Percentiles rank a stretch among this genome's conserved stretches.
phyloP scores from a whole-genome alignment of 2,797 vertebrate species.

The Tenualosa thibaudeaui region DNA sequence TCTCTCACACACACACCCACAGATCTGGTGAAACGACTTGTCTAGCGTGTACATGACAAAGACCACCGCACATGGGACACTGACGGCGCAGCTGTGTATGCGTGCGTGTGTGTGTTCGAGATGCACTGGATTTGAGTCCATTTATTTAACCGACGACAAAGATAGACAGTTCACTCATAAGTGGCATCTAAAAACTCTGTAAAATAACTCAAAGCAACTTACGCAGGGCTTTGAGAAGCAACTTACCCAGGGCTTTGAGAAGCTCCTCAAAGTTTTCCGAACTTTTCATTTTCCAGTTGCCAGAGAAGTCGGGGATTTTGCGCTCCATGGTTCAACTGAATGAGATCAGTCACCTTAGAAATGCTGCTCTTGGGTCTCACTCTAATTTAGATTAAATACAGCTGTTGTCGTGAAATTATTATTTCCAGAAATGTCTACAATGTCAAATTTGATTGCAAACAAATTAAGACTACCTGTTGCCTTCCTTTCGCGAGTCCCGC shows the following conservation, averaged over 20 bases:
- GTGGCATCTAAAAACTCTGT: neutral
- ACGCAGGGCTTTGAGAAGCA: slow-evolving; percentile 88
- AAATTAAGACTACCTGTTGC: neutral
- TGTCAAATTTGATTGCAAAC: neutral
- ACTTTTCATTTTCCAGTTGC: slow-evolving; percentile 89
- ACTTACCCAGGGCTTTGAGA: slow-evolving; percentile 85
- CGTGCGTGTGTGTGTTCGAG: neutral
- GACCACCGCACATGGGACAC: slow-evolving; percentile 52
- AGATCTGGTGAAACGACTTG: slow-evolving; percentile 36
- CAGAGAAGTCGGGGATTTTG: slow-evolving; percentile 83
- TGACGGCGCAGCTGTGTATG: slow-evolving; percentile 26
- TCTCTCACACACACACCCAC: neutral
- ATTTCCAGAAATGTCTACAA: neutral
- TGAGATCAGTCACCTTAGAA: neutral
- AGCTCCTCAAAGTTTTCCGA: slow-evolving; percentile 93
- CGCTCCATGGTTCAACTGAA: slow-evolving; percentile 62
- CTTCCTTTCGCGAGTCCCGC: neutral
- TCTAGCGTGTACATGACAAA: slow-evolving; percentile 65
- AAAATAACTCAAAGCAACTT: slow-evolving; percentile 56
- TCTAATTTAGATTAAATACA: neutral
- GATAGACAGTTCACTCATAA: neutral
- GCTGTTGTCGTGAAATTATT: neutral
- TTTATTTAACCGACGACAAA: neutral
- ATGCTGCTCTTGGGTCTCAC: too few relatives aligned
- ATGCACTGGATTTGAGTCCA: neutral